Evolutionary conservation across 1,140 invertebrate genomes (phyloP), one percentile per base, ranked within the genome.

Genomic region (Aphelinus certus): DNA sequence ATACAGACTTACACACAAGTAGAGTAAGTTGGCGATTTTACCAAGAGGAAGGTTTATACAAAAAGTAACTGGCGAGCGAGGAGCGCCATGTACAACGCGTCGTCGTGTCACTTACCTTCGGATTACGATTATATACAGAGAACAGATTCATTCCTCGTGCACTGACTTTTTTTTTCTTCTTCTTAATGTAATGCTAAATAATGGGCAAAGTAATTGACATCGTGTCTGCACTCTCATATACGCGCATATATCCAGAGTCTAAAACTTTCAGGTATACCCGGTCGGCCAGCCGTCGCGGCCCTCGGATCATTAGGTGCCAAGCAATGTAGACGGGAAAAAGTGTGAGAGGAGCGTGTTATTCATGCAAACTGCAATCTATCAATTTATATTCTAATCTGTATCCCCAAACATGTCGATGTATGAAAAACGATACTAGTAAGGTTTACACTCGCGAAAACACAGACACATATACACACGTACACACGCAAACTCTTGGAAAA

Each of bases 371-470:
- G 1, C 51, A 64, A 63, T 56, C 65, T 55, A 62, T 67, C 58
- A 53, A 42, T 74, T 62, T 60, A 78, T 80, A 78, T 78, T 83
- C 77, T 83, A 81, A 79, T 81, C 76, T 81, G 77, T 80, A 78
- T 26, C 76, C 79, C 80, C 76, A 77, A 68, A 81, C 77, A 79
- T 73, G 80, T 81, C 78, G 79, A 81, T 83, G 79, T 81, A 82
- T 81, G 26, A 26, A 81, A 82, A 82, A 80, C 81, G 79, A 81
- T 82, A 81, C 76, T 81, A 80, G 71, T 73, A 78, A 81, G 66
- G 66, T 81, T 81, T 26, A 26, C 26, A 26, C 26, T 26, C 26
- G 26, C 26, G 26, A 26, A 26, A 26, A 26, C 26, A 26, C 26
- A 26, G 26, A 26, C 26, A 26, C 26, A 26, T 26, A 26, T 26